These are phyloP conservation scores for Drosophila nr. perissopoda DNA, from an alignment of 2,888 invertebrate genomes.

Conservation along the genomic window DNA sequence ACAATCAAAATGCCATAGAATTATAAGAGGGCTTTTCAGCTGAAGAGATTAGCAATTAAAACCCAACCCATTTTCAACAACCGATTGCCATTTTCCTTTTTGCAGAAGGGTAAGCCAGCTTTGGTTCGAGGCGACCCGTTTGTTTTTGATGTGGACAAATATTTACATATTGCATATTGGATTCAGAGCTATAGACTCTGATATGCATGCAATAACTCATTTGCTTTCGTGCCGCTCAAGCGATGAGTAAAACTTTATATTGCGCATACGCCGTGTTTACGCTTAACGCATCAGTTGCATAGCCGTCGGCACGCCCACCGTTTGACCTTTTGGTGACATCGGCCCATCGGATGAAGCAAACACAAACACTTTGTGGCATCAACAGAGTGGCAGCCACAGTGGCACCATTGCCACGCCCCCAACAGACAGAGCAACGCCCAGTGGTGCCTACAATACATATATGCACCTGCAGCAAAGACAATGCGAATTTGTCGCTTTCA, in stretches of 20 bases:
- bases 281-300: conserved; percentile 44
- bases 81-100: neutral
- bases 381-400: conserved; percentile 27
- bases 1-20: neutral
- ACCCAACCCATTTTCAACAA: neutral
- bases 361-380: conserved; percentile 45
- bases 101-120: neutral
- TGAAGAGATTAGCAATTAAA: neutral
- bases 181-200: conserved; percentile 8
- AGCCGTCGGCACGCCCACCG: conserved; percentile 39
- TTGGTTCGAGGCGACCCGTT: conserved; percentile 5
- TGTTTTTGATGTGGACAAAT: conserved; percentile 38
- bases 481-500: conserved; percentile 40
- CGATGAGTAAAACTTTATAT: conserved; percentile 24
- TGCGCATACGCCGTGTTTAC: conserved; percentile 49
- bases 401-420: conserved; percentile 28
- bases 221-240: conserved; percentile 4
- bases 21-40: neutral
- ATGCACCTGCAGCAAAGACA: conserved; percentile 35
- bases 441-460: neutral
- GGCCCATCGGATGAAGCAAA: conserved; percentile 27
- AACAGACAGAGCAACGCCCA: conserved; percentile 18
- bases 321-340: conserved; percentile 38
- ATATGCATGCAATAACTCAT: neutral
- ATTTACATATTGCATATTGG: conserved; percentile 45